Evolutionary conservation across 2,113 vertebrate species (phyloP).

Genomic region (Irena cyanogastra): DNA sequence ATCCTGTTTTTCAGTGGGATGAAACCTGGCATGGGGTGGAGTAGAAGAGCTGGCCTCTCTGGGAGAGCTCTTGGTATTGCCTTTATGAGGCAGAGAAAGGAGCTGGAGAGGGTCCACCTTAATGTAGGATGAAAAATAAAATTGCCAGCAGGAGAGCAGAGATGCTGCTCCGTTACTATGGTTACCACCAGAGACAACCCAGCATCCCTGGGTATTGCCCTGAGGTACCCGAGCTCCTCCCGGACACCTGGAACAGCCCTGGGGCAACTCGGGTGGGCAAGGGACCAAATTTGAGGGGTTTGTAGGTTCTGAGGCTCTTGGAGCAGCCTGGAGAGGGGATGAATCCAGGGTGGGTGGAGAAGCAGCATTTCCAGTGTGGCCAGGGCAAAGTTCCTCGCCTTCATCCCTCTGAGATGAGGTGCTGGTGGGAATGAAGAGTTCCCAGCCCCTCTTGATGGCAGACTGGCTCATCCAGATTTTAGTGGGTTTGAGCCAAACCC

Average conservation of each 20-base stretch:
- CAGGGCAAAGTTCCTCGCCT: not conserved
- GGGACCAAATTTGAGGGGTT: too few relatives aligned
- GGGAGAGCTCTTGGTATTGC: not conserved
- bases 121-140: constrained; percentile 48
- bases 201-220: constrained; percentile 49
- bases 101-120: constrained; percentile 30
- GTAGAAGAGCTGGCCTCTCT: not conserved
- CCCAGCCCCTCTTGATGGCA: not conserved
- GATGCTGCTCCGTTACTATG: constrained; percentile 72
- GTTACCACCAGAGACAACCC: constrained; percentile 57
- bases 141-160: constrained; percentile 51
- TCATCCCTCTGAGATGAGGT: too few relatives aligned
- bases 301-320: not conserved
- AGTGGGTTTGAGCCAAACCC: not conserved
- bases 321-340: not conserved
- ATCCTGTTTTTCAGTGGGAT: rapidly evolving
- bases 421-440: not conserved
- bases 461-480: not conserved
- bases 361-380: not conserved
- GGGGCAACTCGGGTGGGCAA: not conserved
- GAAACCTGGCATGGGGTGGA: not conserved
- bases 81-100: not conserved
- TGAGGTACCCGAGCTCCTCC: constrained; percentile 61
- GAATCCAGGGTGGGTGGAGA: not conserved
- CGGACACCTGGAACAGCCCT: constrained; percentile 53